A percentile compares a stretch with the other conserved stretches of the same genome.
These are phyloP conservation scores for Trichosurus vulpecula DNA, from an alignment of 2,797 vertebrate genomes.

Conservation along the genomic window DNA sequence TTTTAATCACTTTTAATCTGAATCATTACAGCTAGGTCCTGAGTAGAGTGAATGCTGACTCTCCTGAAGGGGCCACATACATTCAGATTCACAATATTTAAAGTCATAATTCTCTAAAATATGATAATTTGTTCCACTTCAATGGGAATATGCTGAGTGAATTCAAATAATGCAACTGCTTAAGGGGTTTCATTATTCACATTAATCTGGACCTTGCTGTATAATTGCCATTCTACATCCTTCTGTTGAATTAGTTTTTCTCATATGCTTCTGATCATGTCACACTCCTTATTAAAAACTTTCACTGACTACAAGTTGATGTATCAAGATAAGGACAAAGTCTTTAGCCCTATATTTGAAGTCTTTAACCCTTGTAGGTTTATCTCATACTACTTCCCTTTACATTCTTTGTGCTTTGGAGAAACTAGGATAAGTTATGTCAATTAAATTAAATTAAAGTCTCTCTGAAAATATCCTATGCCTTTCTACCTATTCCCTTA, in stretches of 20 bases:
- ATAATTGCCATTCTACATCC: background rate
- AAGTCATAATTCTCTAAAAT: background rate
- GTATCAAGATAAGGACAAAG: background rate
- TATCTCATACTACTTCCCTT: background rate
- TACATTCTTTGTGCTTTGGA: background rate
- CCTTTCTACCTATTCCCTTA: background rate
- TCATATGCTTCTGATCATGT: background rate
- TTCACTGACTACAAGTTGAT: background rate
- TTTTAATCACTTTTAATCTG: background rate
- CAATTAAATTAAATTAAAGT: background rate
- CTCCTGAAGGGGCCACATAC: background rate
- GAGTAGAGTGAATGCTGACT: background rate
- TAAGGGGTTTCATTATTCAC: background rate
- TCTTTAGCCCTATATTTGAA: background rate
- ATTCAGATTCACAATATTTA: background rate
- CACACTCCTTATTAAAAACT: background rate
- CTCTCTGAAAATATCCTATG: background rate
- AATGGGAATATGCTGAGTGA: background rate
- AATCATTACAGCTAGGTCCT: background rate
- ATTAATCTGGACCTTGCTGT: background rate
- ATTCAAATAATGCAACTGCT: background rate
- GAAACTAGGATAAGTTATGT: background rate
- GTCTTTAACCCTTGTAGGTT: background rate
- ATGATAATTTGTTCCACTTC: background rate
- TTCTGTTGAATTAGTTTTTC: background rate